These are phyloP conservation scores for Prosopocoilus inquinatus DNA, from an alignment of 2,888 invertebrate species.

Conservation along the genomic window DNA sequence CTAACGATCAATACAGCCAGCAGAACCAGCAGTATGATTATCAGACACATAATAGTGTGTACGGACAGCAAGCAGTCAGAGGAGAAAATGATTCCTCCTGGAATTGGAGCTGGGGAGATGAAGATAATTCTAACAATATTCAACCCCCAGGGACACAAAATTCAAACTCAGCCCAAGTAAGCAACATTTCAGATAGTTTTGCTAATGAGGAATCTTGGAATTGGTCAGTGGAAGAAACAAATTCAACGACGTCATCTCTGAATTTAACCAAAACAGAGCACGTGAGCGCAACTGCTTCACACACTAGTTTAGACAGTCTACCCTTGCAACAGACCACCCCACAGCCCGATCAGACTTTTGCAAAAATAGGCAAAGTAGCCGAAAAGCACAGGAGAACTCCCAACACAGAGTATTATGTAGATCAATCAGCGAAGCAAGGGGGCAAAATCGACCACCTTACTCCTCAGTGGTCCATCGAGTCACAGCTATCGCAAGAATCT, in stretches of 20 bases:
- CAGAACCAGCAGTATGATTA: constrained; percentile 18
- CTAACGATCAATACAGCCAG: constrained; percentile 35
- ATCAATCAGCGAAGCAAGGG: constrained; percentile 24
- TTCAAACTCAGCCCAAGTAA: constrained; percentile 32
- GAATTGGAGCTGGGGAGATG: constrained; percentile 62
- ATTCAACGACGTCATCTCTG: constrained; percentile 34
- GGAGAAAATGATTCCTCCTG: constrained; percentile 42
- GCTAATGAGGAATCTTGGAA: constrained; percentile 60
- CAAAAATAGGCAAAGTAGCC: constrained; percentile 48
- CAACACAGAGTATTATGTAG: not conserved
- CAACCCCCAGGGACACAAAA: constrained; percentile 34
- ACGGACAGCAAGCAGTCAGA: constrained; percentile 21
- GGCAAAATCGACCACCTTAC: constrained; percentile 46
- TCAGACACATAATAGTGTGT: constrained; percentile 17
- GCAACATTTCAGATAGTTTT: constrained; percentile 58
- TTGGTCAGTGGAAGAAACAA: constrained; percentile 58
- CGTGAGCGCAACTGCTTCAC: constrained; percentile 10
- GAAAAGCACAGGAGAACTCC: constrained; percentile 19
- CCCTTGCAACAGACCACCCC: not conserved
- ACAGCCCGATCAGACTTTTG: constrained; percentile 46
- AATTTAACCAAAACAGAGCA: constrained; percentile 21
- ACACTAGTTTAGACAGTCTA: constrained; percentile 13
- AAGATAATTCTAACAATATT: constrained; percentile 46
- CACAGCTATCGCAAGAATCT: constrained; percentile 65
- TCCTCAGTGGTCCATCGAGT: constrained; percentile 67